phyloP scores from a whole-genome alignment of 2,888 invertebrate species.

The Andrena fulva region DNA sequence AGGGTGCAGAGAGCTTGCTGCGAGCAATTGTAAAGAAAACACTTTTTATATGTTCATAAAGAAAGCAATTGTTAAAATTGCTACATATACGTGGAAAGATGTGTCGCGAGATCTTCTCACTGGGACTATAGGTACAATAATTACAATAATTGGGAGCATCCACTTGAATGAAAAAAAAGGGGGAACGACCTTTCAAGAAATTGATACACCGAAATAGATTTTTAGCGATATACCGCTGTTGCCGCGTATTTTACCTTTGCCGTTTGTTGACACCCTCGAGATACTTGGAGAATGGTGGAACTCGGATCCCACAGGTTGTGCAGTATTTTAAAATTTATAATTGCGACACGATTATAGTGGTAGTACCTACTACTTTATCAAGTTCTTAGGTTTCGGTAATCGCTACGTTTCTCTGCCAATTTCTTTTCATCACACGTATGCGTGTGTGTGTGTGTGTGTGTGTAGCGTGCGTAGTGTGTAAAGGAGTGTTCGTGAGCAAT shows the following conservation, averaged over 20 bases:
- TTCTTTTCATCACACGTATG: conserved; percentile 27
- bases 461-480: conserved; percentile 17
- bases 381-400: conserved; percentile 37
- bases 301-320: conserved; percentile 45
- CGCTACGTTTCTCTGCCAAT: conserved; percentile 42
- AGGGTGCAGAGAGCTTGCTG: conserved; percentile 76
- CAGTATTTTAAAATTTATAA: conserved; percentile 54
- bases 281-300: conserved; percentile 34
- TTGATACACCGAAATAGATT: conserved; percentile 39
- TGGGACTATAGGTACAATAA: conserved; percentile 54
- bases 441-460: conserved; percentile 7
- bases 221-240: conserved; percentile 49
- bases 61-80: conserved; percentile 60
- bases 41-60: conserved; percentile 72
- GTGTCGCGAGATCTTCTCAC: conserved; percentile 36
- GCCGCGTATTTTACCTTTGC: conserved; percentile 32
- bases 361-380: conserved; percentile 19
- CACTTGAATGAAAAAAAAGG: conserved; percentile 23
- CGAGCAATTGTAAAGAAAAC: conserved; percentile 71
- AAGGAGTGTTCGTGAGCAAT: conserved; percentile 34
- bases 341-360: conserved; percentile 18
- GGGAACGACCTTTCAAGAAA: conserved; percentile 44
- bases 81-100: conserved; percentile 40
- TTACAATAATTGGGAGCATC: conserved; percentile 54
- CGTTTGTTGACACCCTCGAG: conserved; percentile 20